phyloP scores from a whole-genome alignment of 1,140 invertebrate species.

The Rhopalosiphum maidis region DNA sequence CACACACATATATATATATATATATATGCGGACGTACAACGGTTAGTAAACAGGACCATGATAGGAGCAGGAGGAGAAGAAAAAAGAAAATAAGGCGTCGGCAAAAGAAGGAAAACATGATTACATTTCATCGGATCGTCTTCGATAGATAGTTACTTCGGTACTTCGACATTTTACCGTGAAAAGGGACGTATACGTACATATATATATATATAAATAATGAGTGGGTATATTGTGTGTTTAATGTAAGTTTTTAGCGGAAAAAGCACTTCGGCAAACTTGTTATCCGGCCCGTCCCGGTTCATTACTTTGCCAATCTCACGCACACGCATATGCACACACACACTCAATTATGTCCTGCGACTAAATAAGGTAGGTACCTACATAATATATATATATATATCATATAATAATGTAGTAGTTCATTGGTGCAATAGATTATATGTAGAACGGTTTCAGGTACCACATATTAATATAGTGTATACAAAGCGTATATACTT shows the following conservation, averaged over 20 bases:
- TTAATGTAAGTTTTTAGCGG: constrained; percentile 44
- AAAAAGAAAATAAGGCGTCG: too few species aligned
- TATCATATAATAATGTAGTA: not conserved
- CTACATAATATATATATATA: not conserved
- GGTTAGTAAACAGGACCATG: not conserved
- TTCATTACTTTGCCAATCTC: constrained; percentile 26
- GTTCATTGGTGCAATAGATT: not conserved
- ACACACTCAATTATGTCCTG: constrained; percentile 27
- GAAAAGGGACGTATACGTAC: not conserved
- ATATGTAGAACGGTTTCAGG: not conserved
- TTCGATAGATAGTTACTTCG: constrained; percentile 7
- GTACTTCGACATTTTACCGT: not conserved
- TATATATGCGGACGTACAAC: not conserved
- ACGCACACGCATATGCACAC: not conserved
- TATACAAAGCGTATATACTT: not conserved
- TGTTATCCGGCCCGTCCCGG: constrained; percentile 41
- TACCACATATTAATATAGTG: not conserved
- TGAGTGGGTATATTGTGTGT: not conserved
- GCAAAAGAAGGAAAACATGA: not conserved
- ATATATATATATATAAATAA: not conserved
- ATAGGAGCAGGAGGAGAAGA: not conserved
- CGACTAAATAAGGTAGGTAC: not conserved
- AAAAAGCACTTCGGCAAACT: constrained; percentile 52
- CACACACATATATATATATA: not conserved
- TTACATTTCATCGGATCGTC: constrained; percentile 37